Evolutionary conservation across 2,797 vertebrate species (phyloP), one percentile per base, ranked within the genome.

Genomic region (Nannoperca obscura): DNA sequence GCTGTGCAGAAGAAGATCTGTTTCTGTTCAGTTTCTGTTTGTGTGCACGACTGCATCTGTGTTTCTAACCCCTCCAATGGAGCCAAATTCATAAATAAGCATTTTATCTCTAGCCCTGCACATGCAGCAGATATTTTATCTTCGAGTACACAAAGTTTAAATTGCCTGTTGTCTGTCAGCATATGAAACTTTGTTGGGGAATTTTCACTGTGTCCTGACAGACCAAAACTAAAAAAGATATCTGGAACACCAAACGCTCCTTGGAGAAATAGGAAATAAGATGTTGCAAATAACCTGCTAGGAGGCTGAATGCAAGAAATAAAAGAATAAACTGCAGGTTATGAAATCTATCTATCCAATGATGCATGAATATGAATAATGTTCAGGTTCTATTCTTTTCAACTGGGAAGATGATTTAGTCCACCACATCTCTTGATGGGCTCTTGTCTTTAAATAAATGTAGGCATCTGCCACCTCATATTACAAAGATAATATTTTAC

Each of bases 321-420:
- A 27, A 87, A 84, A 75, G 59, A 62, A 46, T 47, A 30, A 76
- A 76, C 14, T 2, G 19, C 44, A 47, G 52, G 60, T 78, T 77
- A 59, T 73, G 38, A 80, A 78, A 81, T 78, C 30, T 46, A 74
- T 83, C 24, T 67, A 38, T 20, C 11, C 20, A 50, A 46, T 75
- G 59, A 84, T 60, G 54, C 65, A 78, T 55, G 34, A 68, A 44
- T 14, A 38, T 47, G 63, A 81, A 65, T 71, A 80, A 79, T n/a
- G 50, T 22, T 57, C 27, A 54, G 59, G n/a, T 67, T 72, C 34
- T 71, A 50, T 49, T 80, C 27, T 7, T 54, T 9, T 55, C n/a
- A 24, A 49, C 9, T 70, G 44, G 46, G 30, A 36, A 66, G 63
- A 57, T 53, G n/a, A 73, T 82, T 66, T 55, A 69, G 55, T 71